Conservation (phyloP, 2,113 vertebrate species). For the Dipodomys spectabilis region DNA sequence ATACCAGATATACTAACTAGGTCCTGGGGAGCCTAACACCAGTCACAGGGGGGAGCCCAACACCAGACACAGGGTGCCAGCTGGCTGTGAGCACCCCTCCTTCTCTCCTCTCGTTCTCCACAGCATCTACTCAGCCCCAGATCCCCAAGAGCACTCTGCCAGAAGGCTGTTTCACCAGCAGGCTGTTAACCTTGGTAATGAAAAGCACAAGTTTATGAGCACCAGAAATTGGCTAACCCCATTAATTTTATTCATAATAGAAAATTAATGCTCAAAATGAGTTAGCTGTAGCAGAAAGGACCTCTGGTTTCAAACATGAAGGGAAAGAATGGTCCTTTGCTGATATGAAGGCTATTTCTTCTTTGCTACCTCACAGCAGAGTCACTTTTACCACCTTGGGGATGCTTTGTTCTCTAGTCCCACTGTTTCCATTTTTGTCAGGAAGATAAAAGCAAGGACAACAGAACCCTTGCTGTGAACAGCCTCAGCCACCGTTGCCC, state of each 20-base stretch:
- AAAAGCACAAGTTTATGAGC: slow-evolving; percentile 80
- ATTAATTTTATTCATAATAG: slow-evolving; percentile 86
- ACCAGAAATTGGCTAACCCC: slow-evolving; percentile 81
- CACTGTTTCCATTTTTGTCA: slow-evolving; percentile 73
- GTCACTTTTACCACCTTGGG: not conserved
- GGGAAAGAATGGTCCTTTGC: slow-evolving; percentile 52
- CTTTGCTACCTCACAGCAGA: slow-evolving; percentile 51
- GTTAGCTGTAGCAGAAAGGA: slow-evolving; percentile 72
- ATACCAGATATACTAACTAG: not conserved
- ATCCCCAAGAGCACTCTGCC: not conserved
- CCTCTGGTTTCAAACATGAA: slow-evolving; percentile 74
- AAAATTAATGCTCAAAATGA: slow-evolving; percentile 83
- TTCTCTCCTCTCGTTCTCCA: not conserved
- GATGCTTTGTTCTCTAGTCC: slow-evolving; percentile 58
- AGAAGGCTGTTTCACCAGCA: slow-evolving; percentile 11
- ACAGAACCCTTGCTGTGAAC: slow-evolving; percentile 57
- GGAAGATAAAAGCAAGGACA: slow-evolving; percentile 65
- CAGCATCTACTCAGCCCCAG: not conserved
- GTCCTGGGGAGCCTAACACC: no score
- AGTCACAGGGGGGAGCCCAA: not conserved
- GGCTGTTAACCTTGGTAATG: slow-evolving; percentile 79
- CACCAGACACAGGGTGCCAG: not conserved
- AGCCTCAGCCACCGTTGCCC: slow-evolving; percentile 11
- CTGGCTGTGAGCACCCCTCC: not conserved
- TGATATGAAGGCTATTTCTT: slow-evolving; percentile 5